A percentile compares a stretch with the other conserved stretches of the same genome.
Conservation (phyloP, 2,113 vertebrate genomes). For the Pelodiscus sinensis region DNA sequence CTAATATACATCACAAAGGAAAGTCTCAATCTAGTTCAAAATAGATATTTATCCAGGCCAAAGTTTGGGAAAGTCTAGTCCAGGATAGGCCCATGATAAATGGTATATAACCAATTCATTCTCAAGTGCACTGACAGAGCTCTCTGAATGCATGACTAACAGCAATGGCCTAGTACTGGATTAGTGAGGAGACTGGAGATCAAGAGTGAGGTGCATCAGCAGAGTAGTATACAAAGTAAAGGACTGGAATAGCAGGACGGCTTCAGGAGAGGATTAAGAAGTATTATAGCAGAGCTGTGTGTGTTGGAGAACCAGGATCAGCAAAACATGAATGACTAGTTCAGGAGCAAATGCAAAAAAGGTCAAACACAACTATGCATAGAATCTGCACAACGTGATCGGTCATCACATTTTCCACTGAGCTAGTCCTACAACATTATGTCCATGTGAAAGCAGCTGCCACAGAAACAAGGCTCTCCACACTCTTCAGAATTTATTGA, state of each 20-base stretch:
- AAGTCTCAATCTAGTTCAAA: not conserved
- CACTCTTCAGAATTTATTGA: conserved; percentile 61
- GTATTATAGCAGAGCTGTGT: not conserved
- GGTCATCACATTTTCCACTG: not conserved
- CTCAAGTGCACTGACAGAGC: not conserved
- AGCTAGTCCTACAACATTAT: conserved; percentile 14
- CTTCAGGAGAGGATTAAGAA: not conserved
- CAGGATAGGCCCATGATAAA: not conserved
- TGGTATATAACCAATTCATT: not conserved
- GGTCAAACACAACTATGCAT: not conserved
- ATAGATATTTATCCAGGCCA: not conserved
- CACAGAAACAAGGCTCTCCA: conserved; percentile 45
- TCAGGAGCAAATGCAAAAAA: not conserved
- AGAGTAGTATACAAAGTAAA: not conserved
- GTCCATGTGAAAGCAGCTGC: conserved; percentile 37
- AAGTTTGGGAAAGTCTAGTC: not conserved
- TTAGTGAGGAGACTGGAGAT: not conserved
- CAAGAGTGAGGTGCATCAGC: not conserved
- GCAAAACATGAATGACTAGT: not conserved
- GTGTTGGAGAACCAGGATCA: not conserved
- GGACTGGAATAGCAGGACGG: not conserved
- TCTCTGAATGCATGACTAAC: not conserved
- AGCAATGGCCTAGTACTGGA: not conserved
- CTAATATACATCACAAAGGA: not conserved
- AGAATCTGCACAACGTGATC: not conserved